Percentiles rank a stretch among this genome's conserved stretches.
Evolutionary conservation across 2,113 vertebrate species (phyloP).

Genomic region (Dissostichus mawsoni): DNA sequence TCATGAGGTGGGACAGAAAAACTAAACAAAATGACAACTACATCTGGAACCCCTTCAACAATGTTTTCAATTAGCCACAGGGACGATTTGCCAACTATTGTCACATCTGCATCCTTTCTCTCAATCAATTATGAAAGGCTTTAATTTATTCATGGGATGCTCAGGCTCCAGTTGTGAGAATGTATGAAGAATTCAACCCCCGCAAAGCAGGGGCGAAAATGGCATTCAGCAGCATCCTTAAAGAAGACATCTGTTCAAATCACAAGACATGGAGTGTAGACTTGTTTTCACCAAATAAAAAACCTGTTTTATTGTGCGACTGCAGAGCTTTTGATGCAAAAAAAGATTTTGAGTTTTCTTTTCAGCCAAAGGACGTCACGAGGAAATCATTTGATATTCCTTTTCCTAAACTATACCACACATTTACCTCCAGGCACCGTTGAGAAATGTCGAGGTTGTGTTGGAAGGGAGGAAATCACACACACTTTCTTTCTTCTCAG

Average conservation of each 20-base stretch:
- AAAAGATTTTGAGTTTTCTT: too few species aligned
- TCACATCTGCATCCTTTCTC: slow-evolving; percentile 69
- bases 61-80: slow-evolving; percentile 39
- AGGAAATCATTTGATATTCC: too few species aligned
- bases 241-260: slow-evolving; percentile 64
- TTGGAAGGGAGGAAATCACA: neutral
- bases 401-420: too few species aligned
- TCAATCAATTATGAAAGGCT: slow-evolving; percentile 69
- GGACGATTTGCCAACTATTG: slow-evolving; percentile 52
- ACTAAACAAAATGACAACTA: slow-evolving; percentile 36
- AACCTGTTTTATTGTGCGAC: neutral
- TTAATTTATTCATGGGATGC: slow-evolving; percentile 70
- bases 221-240: slow-evolving; percentile 16
- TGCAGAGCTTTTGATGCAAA: neutral
- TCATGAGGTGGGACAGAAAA: neutral
- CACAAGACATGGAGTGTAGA: neutral
- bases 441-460: neutral
- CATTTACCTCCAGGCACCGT: neutral
- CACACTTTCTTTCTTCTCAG: neutral
- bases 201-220: neutral
- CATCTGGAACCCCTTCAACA: slow-evolving; percentile 67
- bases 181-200: slow-evolving; percentile 4
- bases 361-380: too few species aligned
- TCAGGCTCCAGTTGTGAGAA: slow-evolving; percentile 44
- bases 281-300: neutral